A percentile compares a stretch with the other conserved stretches of the same genome.
These are phyloP conservation scores for Rhipidura dahli DNA, from an alignment of 2,113 vertebrate species.

Conservation along the genomic window DNA sequence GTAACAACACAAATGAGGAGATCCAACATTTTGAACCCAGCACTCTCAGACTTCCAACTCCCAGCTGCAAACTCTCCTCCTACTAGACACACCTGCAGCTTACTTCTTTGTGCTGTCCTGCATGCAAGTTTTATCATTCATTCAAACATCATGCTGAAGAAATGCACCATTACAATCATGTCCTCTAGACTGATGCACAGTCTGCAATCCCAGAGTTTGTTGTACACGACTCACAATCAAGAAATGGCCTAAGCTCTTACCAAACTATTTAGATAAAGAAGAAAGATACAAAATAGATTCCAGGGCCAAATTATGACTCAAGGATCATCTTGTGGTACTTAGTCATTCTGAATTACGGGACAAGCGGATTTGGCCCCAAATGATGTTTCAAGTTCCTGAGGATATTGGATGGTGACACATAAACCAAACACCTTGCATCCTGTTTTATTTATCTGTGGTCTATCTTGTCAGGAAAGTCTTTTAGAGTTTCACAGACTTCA, in stretches of 20 bases:
- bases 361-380: neutral
- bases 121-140: neutral
- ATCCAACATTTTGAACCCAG: neutral
- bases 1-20: fast-evolving
- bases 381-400: neutral
- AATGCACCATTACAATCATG: neutral
- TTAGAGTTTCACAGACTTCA: neutral
- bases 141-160: neutral
- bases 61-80: neutral
- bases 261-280: neutral
- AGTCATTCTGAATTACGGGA: neutral
- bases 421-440: neutral
- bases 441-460: neutral
- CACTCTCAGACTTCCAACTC: neutral
- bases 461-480: neutral
- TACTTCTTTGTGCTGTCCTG: neutral
- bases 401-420: neutral
- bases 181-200: neutral
- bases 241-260: neutral
- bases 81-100: neutral
- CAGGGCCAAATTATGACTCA: neutral
- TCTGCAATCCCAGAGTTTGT: neutral
- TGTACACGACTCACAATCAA: neutral
- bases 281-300: neutral
- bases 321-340: neutral